Evolutionary conservation across 2,888 invertebrate species (phyloP), one percentile per base, ranked within the genome.

Genomic region (Busseola fusca): DNA sequence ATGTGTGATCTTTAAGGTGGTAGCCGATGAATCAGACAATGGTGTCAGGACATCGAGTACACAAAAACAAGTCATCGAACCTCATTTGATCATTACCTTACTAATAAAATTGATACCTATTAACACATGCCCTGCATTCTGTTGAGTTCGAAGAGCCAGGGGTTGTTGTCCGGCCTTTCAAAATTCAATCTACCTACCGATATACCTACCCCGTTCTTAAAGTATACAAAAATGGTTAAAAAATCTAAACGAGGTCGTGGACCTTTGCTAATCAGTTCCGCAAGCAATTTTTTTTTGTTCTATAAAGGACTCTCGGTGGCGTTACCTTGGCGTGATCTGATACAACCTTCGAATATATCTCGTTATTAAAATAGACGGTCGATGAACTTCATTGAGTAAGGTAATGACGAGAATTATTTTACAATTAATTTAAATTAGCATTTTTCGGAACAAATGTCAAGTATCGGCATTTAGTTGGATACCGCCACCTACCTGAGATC

Each of bases 301-400:
- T 84, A 78, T 80, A 75, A 64, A 85, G 90, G 91, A 91, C 90
- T 91, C 90, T 88, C 86, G 85, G 90, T 82, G 86, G 83, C 84
- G 82, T 89, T 91, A 89, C 92, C 91, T 93, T 91, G 89, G 78
- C 85, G 83, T 86, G 87, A 80, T 88, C 84, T 86, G 88, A 88
- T 89, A 90, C 91, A 92, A 93, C 93, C 94, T 94, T 94, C 92
- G 88, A 77, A 81, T 82, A 86, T 91, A 91, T 92, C 92, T 92
- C 92, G 90, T 93, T 91, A 92, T 88, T 85, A 89, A 88, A 87
- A 80, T 79, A 67, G 83, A 86, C 88, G 94, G 93, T 91, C 94
- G 85, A 81, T 91, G 92, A 94, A 89, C 93, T 89, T 81, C 81
- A 85, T 84, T 88, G 88, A 87, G 87, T 86, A 86, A 69, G 56